A percentile compares a stretch with the other conserved stretches of the same genome.
These are phyloP conservation scores for Eledone cirrhosa DNA, from an alignment of 2,888 invertebrate genomes.

Conservation along the genomic window DNA sequence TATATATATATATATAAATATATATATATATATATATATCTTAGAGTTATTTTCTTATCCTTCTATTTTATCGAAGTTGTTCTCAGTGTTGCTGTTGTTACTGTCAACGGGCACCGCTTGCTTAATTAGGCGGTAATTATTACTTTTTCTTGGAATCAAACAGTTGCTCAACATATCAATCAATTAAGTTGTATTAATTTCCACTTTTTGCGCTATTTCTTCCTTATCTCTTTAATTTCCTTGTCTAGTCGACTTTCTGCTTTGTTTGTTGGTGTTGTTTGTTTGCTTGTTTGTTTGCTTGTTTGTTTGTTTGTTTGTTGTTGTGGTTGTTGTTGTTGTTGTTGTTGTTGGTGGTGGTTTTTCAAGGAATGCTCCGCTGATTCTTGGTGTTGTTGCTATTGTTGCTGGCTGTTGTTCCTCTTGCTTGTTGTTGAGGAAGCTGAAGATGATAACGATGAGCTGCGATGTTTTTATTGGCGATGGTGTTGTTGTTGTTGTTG, in stretches of 20 bases:
- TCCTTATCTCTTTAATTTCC: background rate
- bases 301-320: background rate
- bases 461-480: background rate
- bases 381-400: background rate
- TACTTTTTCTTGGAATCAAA: background rate
- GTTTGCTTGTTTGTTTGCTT: background rate
- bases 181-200: background rate
- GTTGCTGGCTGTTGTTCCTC: background rate
- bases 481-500: too few relatives aligned
- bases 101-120: background rate
- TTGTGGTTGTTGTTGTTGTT: background rate
- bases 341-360: background rate
- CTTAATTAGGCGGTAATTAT: background rate
- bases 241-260: background rate
- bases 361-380: background rate
- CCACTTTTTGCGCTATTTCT: background rate
- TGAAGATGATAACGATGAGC: background rate
- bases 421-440: background rate
- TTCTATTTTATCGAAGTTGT: background rate
- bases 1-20: background rate
- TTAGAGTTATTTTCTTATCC: background rate
- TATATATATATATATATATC: conserved; percentile 1
- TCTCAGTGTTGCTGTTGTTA: background rate
- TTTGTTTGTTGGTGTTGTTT: background rate
- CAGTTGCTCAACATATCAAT: background rate